Evolutionary conservation across 2,797 vertebrate species (phyloP), one percentile per base, ranked within the genome.

Genomic region (Lepilemur septentrionalis): DNA sequence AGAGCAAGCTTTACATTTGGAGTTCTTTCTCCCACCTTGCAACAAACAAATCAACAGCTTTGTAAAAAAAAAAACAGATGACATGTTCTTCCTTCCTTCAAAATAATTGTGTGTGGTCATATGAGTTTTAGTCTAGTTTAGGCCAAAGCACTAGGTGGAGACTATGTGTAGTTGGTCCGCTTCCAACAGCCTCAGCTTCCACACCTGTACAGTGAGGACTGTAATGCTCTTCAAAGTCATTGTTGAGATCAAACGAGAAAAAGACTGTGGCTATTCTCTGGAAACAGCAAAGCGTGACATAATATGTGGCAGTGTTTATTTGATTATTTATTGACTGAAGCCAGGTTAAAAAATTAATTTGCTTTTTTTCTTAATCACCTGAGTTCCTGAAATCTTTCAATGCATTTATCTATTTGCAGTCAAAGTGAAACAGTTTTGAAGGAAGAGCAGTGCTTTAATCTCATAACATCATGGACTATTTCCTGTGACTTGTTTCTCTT

Each of bases 251-350:
- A 55, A n/a, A 38, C 10, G 14, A 35, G 73, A n/a, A 59, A 67
- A n/a, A 23, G 30, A 8, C 3, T 5, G 8, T 12, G 83, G 20
- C 35, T 15, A 0, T 30, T 84, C 10, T 55, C 28, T 46, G 59
- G 78, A 46, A 83, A 50, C 8, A 11, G 13, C 13, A 30, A 15
- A 52, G 8, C 46, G 15, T 41, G 22, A 0, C 38, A 23, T 14
- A 85, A 3, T 55, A 4, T 69, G 55, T 86, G 9, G 18, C 35
- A 43, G 2, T n/a, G 3, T 52, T 83, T 80, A 9, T 52, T 87
- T 72, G n/a, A 28, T 89, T 78, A 35, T 46, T 57, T 72, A 59
- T 46, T 38, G 41, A 83, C 43, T 41, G 72, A 90, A 96, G 23
- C 6, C 18, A 63, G 41, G 46, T 93, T 87, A 18, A 38, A 69